These are phyloP conservation scores for Mythimna impura DNA, from an alignment of 2,888 invertebrate genomes.

Conservation along the genomic window DNA sequence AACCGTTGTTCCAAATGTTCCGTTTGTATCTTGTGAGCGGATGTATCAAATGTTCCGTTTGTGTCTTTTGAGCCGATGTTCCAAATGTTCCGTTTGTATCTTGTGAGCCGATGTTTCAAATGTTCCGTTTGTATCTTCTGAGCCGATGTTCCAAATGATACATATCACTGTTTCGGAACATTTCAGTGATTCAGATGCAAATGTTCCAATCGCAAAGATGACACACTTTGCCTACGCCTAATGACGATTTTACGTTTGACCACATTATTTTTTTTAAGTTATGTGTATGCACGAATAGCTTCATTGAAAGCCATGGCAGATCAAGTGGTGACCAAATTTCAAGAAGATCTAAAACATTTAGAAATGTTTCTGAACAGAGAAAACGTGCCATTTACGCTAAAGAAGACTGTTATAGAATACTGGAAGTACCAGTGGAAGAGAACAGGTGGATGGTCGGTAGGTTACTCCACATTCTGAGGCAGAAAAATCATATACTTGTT, in stretches of 20 bases:
- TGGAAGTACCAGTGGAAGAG: slow-evolving; percentile 90
- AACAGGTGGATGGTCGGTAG: slow-evolving; percentile 87
- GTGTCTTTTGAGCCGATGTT: too few species aligned
- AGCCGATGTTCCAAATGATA: too few species aligned
- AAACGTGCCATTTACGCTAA: slow-evolving; percentile 79
- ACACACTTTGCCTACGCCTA: too few species aligned
- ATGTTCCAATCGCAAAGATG: too few species aligned
- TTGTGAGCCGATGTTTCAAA: too few species aligned
- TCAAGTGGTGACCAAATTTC: slow-evolving; percentile 84
- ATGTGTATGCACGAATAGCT: slow-evolving; percentile 87
- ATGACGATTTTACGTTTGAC: neutral
- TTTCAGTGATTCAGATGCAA: too few species aligned
- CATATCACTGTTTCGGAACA: too few species aligned
- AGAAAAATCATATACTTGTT: neutral
- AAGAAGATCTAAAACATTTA: slow-evolving; percentile 86
- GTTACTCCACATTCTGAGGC: neutral
- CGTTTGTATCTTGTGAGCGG: too few species aligned
- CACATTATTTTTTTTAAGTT: slow-evolving; percentile 71
- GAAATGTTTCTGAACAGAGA: slow-evolving; percentile 85
- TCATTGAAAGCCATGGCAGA: slow-evolving; percentile 87
- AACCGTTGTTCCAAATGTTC: too few species aligned
- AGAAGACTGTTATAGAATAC: slow-evolving; percentile 81
- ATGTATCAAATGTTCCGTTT: too few species aligned
- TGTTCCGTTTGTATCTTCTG: too few species aligned
- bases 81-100: too few species aligned